Conservation (phyloP, 2,888 invertebrate species). For the Siphonodentalium dalli region DNA sequence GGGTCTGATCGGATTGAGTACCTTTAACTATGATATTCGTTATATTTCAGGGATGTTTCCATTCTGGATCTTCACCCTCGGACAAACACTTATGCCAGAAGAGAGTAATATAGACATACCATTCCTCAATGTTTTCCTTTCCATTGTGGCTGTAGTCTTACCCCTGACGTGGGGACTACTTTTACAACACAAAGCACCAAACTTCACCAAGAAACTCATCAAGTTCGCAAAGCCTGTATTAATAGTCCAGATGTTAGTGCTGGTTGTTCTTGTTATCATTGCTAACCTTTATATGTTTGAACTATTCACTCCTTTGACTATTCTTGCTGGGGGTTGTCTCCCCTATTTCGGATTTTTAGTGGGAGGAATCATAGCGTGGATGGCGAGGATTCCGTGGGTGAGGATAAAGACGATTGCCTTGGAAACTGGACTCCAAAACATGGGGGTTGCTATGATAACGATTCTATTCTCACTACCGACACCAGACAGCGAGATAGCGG, state of each 20-base stretch:
- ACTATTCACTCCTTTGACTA: constrained; percentile 55
- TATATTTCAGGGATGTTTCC: constrained; percentile 80
- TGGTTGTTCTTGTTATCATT: constrained; percentile 65
- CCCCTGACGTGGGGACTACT: constrained; percentile 67
- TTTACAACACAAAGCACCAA: constrained; percentile 58
- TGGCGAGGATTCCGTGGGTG: constrained; percentile 67
- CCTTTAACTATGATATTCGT: constrained; percentile 5
- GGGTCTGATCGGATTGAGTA: no score
- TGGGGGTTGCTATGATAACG: constrained; percentile 88
- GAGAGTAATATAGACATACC: constrained; percentile 63
- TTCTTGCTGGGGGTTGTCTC: constrained; percentile 64
- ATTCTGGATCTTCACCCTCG: constrained; percentile 87
- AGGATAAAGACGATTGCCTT: constrained; percentile 78
- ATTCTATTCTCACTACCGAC: constrained; percentile 81
- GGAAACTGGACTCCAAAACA: constrained; percentile 86
- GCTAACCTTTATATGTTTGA: constrained; percentile 66
- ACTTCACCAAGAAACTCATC: constrained; percentile 57
- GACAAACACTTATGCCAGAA: constrained; percentile 73
- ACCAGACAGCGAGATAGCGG: constrained; percentile 87
- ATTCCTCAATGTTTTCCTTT: constrained; percentile 64
- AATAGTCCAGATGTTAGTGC: constrained; percentile 65
- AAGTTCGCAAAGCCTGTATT: constrained; percentile 65
- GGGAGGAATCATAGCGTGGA: constrained; percentile 64
- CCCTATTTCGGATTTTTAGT: constrained; percentile 67
- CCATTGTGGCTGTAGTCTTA: constrained; percentile 65